phyloP scores from a whole-genome alignment of 2,888 invertebrate genomes.

The Podabrus alpinus region DNA sequence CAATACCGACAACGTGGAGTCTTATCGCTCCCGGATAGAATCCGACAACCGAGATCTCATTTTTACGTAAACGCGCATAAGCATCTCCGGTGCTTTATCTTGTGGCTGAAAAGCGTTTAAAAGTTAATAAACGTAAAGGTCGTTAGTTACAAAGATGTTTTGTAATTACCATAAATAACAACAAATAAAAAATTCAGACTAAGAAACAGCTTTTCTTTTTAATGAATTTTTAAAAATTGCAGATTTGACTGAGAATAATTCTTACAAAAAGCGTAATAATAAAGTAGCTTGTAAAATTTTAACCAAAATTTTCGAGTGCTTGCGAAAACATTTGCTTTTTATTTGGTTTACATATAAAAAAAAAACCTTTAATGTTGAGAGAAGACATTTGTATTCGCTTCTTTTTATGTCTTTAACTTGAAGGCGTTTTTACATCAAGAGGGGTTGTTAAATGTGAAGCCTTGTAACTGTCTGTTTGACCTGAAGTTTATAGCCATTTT shows the following conservation, averaged over 20 bases:
- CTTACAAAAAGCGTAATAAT: neutral
- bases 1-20: too few relatives aligned
- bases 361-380: neutral
- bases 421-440: neutral
- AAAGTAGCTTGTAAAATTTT: neutral
- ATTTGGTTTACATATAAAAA: neutral
- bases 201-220: too few relatives aligned
- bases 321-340: neutral
- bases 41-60: too few relatives aligned
- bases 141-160: too few relatives aligned
- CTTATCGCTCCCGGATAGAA: too few relatives aligned
- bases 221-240: neutral
- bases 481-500: conserved; percentile 14
- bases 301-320: neutral
- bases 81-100: too few relatives aligned
- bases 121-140: too few relatives aligned
- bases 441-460: neutral
- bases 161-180: too few relatives aligned
- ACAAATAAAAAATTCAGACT: too few relatives aligned
- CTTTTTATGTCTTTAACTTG: neutral
- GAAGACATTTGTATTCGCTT: neutral
- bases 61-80: too few relatives aligned
- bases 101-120: too few relatives aligned
- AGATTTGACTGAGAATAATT: neutral
- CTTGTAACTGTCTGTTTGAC: conserved; percentile 5